Conservation (phyloP, 2,797 vertebrate species). For the Pseudochaenichthys georgianus region DNA sequence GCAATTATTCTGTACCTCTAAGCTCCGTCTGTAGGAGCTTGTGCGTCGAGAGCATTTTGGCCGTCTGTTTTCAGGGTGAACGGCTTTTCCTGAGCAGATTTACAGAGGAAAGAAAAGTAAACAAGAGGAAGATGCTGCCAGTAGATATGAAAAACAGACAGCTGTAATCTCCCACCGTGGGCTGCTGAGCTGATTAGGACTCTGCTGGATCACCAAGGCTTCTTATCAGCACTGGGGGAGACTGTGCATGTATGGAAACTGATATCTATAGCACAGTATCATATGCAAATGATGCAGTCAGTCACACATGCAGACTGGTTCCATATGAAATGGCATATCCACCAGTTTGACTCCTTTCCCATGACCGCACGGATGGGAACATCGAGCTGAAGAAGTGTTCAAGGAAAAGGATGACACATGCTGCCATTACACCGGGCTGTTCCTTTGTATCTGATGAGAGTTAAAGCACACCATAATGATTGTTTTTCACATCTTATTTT, state of each 20-base stretch:
- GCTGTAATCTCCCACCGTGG: slow-evolving; percentile 73
- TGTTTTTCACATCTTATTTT: slow-evolving; percentile 39
- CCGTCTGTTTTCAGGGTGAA: slow-evolving; percentile 52
- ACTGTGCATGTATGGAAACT: slow-evolving; percentile 31
- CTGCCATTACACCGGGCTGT: neutral
- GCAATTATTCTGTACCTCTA: slow-evolving; percentile 19
- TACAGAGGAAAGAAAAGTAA: slow-evolving; percentile 56
- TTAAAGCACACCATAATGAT: slow-evolving; percentile 37
- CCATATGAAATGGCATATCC: slow-evolving; percentile 20
- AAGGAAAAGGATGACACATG: slow-evolving; percentile 13
- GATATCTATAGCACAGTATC: slow-evolving; percentile 21
- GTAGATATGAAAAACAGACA: slow-evolving; percentile 76
- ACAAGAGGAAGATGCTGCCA: slow-evolving; percentile 70
- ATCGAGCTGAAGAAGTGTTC: neutral
- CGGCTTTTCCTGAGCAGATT: slow-evolving; percentile 72
- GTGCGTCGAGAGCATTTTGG: slow-evolving; percentile 23
- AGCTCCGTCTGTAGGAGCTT: slow-evolving; percentile 36
- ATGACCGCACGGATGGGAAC: neutral
- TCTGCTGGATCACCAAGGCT: slow-evolving; percentile 44
- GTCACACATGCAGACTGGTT: slow-evolving; percentile 26
- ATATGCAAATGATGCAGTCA: slow-evolving; percentile 28
- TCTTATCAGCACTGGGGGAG: slow-evolving; percentile 58
- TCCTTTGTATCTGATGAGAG: neutral
- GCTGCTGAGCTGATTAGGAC: slow-evolving; percentile 64
- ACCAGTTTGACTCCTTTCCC: neutral